These are phyloP conservation scores for Arctocebus calabarensis DNA, from an alignment of 2,797 vertebrate genomes.

Conservation along the genomic window DNA sequence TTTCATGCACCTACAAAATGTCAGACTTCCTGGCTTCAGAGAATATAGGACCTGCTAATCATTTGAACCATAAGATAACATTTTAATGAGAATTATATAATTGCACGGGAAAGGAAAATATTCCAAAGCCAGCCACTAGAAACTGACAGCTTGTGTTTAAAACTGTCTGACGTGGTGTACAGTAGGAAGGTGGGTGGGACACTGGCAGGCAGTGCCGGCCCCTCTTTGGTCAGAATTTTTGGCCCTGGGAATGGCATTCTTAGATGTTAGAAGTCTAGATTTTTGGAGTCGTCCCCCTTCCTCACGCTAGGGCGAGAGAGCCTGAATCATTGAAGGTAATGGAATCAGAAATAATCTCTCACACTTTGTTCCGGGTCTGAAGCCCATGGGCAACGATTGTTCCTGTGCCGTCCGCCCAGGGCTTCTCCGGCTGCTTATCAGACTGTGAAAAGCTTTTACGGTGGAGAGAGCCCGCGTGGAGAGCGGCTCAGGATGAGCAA, in stretches of 20 bases:
- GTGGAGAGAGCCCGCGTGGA: slow-evolving; percentile 30
- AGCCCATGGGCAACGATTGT: background rate
- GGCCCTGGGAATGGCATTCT: background rate
- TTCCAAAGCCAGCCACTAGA: slow-evolving; percentile 67
- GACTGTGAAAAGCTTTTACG: slow-evolving; percentile 77
- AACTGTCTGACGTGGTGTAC: slow-evolving; percentile 63
- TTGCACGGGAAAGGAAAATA: slow-evolving; percentile 73
- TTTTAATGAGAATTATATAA: slow-evolving; percentile 68
- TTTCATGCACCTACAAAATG: slow-evolving; percentile 63
- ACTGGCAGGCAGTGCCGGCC: background rate
- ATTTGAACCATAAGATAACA: slow-evolving; percentile 69
- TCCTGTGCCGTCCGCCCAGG: background rate
- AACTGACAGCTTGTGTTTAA: slow-evolving; percentile 64
- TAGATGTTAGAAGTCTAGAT: slow-evolving; percentile 34
- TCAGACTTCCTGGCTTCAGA: slow-evolving; percentile 57
- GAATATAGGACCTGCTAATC: slow-evolving; percentile 43
- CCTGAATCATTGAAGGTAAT: slow-evolving; percentile 51
- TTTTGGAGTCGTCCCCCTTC: background rate
- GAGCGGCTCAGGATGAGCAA: background rate
- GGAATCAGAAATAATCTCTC: slow-evolving; percentile 57
- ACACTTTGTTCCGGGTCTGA: slow-evolving; percentile 40
- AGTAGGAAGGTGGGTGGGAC: slow-evolving; percentile 25
- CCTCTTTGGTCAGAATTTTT: background rate
- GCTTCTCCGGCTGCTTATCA: slow-evolving; percentile 73
- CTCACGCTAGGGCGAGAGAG: background rate